Base-by-base conservation (phyloP, 2,888 invertebrate genomes). In the Microplitis deprimator region DNA sequence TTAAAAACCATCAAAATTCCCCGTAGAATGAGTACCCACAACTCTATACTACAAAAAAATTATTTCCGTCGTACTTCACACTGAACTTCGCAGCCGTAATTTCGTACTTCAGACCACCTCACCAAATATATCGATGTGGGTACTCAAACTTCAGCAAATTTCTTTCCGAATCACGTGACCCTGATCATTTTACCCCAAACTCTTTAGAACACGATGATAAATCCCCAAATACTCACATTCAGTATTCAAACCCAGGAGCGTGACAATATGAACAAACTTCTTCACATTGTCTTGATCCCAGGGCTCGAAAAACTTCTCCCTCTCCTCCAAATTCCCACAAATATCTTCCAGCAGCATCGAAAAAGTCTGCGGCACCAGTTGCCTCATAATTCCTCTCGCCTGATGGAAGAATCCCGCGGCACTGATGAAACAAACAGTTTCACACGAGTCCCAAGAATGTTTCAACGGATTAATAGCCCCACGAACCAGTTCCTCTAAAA, bases 401-500 rank as follows among this genome's bases (percentile, higher is more conserved):
- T 82, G 68, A 3, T 81, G 79, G 50, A 89, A 85, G 69, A 83
- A 85, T 29, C 87, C 86, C 1, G 86, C 85, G 10, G 84, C 84
- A 0, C 87, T 84, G 17, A 89, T 82, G 65, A 90, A 89, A 41
- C 85, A 82, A 8, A 86, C 84, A n/a, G 88, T 83, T 61, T 87
- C 84, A 64, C 83, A 86, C 6, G 85, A 85, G 41, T 81, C 86
- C 89, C 89, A 89, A 1, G 87, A 86, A 62, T 84, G 83, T 79
- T 87, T 83, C 6, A 90, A 77, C 4, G 89, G 89, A 41, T 85
- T 85, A 29, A 89, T 85, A 4, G 85, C 87, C 59, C 85, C 86
- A 40, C 87, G 85, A 59, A 90, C 85, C 39, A 90, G 67, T 82
- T 89, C 89, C 68, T 86, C 85, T n/a, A 89, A 86, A 8, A 87